Conservation (phyloP, 2,797 vertebrate species). For the Oceanodroma leucorhoa region DNA sequence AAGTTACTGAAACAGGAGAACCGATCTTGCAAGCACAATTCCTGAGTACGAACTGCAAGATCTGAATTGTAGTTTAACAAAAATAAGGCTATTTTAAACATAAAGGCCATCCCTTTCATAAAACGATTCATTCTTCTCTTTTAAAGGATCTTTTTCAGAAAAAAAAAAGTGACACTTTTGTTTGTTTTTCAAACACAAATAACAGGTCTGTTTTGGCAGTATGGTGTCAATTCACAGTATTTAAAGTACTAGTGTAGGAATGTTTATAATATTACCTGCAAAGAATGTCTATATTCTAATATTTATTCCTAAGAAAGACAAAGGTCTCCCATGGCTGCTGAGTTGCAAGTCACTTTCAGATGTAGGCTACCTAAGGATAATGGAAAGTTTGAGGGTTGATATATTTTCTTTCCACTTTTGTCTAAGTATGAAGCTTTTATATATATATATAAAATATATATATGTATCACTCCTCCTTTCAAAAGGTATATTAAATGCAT, state of each 20-base stretch:
- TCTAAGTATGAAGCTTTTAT: background rate
- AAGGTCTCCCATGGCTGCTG: background rate
- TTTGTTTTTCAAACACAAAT: background rate
- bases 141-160: background rate
- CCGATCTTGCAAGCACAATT: background rate
- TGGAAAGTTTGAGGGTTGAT: background rate
- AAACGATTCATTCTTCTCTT: background rate
- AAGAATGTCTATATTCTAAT: background rate
- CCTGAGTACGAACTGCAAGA: background rate
- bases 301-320: background rate
- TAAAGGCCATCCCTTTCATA: background rate
- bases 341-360: background rate
- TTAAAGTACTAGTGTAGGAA: background rate
- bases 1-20: background rate
- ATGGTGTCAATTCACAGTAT: background rate
- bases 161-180: background rate
- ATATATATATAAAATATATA: too few species aligned
- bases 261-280: background rate
- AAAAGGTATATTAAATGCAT: background rate
- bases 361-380: background rate
- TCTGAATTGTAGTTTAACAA: background rate
- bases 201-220: background rate
- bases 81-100: background rate
- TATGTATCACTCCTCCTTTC: background rate
- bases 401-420: background rate